phyloP scores from a whole-genome alignment of 2,113 vertebrate species.

The Poeciliopsis occidentalis region DNA sequence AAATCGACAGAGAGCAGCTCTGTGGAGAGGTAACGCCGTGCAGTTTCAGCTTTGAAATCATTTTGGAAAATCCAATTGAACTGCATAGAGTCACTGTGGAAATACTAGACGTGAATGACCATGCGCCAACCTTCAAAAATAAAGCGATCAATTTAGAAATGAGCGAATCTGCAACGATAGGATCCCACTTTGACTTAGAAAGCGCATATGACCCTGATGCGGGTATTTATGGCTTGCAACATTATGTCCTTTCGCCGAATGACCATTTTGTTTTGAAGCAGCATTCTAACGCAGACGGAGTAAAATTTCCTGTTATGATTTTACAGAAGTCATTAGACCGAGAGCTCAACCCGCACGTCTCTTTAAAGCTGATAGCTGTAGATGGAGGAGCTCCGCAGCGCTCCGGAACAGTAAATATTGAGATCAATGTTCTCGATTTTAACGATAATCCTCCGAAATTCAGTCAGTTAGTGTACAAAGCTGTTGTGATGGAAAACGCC shows the following conservation, averaged over 20 bases:
- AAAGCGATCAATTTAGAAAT: conserved; percentile 53
- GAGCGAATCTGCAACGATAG: conserved; percentile 50
- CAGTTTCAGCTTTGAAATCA: conserved; percentile 60
- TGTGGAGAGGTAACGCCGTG: conserved; percentile 51
- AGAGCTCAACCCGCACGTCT: conserved; percentile 36
- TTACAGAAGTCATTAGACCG: conserved; percentile 72
- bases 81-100: conserved; percentile 51
- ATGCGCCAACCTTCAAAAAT: conserved; percentile 38
- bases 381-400: conserved; percentile 67
- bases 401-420: conserved; percentile 65
- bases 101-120: conserved; percentile 69
- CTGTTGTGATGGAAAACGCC: conserved; percentile 55
- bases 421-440: conserved; percentile 43
- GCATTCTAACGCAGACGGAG: conserved; percentile 46
- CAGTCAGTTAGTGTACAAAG: conserved; percentile 52
- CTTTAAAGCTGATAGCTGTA: conserved; percentile 58
- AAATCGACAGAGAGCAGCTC: conserved; percentile 65
- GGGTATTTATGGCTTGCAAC: conserved; percentile 48
- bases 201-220: conserved; percentile 62
- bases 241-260: conserved; percentile 48
- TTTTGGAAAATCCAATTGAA: conserved; percentile 70
- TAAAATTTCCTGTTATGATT: conserved; percentile 57
- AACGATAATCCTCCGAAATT: conserved; percentile 71
- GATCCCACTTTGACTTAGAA: conserved; percentile 53
- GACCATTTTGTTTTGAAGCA: conserved; percentile 44